Evolutionary conservation across 2,113 vertebrate species (phyloP).

Genomic region (Sciurus niger): DNA sequence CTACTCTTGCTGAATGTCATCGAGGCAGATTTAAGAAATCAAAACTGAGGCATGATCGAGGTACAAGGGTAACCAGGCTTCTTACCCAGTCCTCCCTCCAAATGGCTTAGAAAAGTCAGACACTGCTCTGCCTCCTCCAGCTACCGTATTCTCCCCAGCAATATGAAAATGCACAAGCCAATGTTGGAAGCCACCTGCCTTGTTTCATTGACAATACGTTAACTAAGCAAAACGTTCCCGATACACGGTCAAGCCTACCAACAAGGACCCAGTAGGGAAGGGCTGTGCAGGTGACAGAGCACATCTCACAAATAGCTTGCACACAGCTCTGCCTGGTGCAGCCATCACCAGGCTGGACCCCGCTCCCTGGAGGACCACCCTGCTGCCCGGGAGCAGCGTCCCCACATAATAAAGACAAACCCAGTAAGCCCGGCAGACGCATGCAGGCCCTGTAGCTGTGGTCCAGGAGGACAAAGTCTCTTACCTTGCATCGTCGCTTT

Average conservation of each 20-base stretch:
- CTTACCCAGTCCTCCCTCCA: neutral
- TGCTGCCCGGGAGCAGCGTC: neutral
- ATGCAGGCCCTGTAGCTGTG: rapidly evolving
- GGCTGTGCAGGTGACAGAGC: neutral
- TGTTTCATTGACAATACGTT: neutral
- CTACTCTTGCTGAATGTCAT: neutral
- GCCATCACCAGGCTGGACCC: neutral
- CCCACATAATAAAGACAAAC: neutral
- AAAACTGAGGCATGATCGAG: neutral
- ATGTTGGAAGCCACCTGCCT: neutral
- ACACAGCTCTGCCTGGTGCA: neutral
- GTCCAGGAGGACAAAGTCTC: neutral
- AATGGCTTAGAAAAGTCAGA: neutral
- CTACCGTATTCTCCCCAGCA: neutral
- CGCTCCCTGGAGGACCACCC: rapidly evolving
- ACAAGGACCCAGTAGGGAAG: neutral
- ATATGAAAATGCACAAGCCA: neutral
- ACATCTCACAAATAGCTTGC: neutral
- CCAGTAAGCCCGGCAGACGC: neutral
- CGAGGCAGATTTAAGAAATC: neutral
- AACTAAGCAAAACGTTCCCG: neutral
- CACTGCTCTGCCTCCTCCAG: neutral
- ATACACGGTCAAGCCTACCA: neutral
- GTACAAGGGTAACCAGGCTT: neutral
- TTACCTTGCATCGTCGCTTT: constrained; percentile 97